A percentile compares a stretch with the other conserved stretches of the same genome.
Conservation (phyloP, 2,113 vertebrate genomes). For the Takifugu flavidus region DNA sequence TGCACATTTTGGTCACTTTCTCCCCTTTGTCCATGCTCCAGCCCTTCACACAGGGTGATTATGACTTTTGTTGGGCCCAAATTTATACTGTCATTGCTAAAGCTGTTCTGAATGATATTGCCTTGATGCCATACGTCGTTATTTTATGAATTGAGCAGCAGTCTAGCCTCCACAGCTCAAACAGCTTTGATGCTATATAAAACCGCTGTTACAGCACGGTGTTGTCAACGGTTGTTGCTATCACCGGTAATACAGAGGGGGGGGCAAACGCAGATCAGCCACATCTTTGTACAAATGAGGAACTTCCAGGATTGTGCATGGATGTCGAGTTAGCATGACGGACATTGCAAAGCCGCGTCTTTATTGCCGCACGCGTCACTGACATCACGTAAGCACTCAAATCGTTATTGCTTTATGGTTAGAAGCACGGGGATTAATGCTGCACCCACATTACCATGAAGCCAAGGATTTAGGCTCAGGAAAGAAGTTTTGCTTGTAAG, state of each 20-base stretch:
- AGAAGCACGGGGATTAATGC: constrained; percentile 61
- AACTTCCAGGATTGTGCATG: constrained; percentile 43
- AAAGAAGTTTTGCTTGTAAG: constrained; percentile 42
- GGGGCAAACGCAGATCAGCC: constrained; percentile 51
- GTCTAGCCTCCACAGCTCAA: constrained; percentile 24
- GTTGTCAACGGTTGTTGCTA: constrained; percentile 33
- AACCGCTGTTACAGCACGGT: constrained; percentile 14
- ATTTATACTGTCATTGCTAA: constrained; percentile 29
- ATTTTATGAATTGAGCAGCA: constrained; percentile 29
- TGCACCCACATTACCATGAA: constrained; percentile 61
- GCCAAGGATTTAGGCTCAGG: constrained; percentile 58
- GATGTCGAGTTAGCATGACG: constrained; percentile 50
- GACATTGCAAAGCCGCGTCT: constrained; percentile 63
- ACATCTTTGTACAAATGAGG: constrained; percentile 64
- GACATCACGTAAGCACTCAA: constrained; percentile 64
- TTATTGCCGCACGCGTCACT: constrained; percentile 73
- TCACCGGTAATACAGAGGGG: constrained; percentile 37
- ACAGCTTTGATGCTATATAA: constrained; percentile 9
- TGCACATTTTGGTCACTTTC: constrained; percentile 60
- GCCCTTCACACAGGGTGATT: constrained; percentile 58
- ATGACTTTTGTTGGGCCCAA: constrained; percentile 39
- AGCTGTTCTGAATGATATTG: constrained; percentile 10
- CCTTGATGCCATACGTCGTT: constrained; percentile 4
- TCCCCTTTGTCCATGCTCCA: constrained; percentile 29
- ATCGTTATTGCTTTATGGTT: constrained; percentile 74